phyloP scores from a whole-genome alignment of 1,140 invertebrate species.

The Artemia franciscana region DNA sequence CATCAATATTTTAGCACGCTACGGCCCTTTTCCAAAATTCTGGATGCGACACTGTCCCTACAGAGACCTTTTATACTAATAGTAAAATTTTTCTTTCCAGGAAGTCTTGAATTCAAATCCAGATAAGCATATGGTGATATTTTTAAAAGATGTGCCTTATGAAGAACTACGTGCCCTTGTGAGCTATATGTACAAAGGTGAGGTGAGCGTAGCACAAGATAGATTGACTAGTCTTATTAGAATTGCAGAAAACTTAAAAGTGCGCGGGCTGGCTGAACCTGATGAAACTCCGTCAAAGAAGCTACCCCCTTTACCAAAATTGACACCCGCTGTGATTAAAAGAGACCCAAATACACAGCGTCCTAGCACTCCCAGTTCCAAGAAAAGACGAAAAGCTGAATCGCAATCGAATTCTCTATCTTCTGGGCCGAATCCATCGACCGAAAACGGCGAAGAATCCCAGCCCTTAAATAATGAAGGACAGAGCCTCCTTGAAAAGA shows the following conservation, averaged over 20 bases:
- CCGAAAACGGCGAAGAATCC: background rate
- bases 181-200: conserved; percentile 20
- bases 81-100: conserved; percentile 22
- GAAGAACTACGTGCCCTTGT: conserved; percentile 20
- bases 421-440: background rate
- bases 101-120: conserved; percentile 32
- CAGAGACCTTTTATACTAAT: too few relatives aligned
- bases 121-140: conserved; percentile 34
- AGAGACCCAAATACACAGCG: background rate
- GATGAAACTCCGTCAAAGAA: background rate
- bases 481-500: background rate
- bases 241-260: conserved; percentile 15
- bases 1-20: too few relatives aligned
- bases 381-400: background rate
- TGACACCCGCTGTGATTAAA: background rate
- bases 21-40: too few relatives aligned
- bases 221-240: conserved; percentile 16
- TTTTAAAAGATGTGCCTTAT: conserved; percentile 22
- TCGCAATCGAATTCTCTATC: background rate
- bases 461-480: background rate
- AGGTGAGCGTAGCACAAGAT: conserved; percentile 21
- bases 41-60: too few relatives aligned
- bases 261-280: conserved; percentile 25
- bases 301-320: background rate
- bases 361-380: background rate